phyloP scores from a whole-genome alignment of 2,113 vertebrate genomes.

The Petrocephalus zakoni region DNA sequence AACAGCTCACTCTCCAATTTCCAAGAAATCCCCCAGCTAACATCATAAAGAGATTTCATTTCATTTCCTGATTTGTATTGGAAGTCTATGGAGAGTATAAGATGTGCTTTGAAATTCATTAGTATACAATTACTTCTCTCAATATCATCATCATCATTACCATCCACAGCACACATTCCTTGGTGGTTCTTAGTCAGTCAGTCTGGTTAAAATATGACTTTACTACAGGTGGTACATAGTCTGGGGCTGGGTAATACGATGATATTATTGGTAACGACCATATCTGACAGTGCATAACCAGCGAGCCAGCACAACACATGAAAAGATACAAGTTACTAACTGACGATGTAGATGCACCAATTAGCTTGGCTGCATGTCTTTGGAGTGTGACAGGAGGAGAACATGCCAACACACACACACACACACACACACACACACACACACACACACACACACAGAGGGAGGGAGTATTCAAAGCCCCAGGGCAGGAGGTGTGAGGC shows the following conservation, averaged over 20 bases:
- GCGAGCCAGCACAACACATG: background rate
- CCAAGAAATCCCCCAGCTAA: background rate
- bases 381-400: background rate
- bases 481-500: background rate
- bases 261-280: background rate
- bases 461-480: background rate
- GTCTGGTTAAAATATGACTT: background rate
- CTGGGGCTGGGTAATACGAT: background rate
- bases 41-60: conserved; percentile 3
- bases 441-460: background rate
- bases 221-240: background rate
- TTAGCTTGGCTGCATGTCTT: background rate
- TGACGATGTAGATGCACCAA: background rate
- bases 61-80: background rate
- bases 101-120: background rate
- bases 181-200: background rate
- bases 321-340: background rate
- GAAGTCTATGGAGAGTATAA: background rate
- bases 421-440: background rate
- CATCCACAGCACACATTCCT: too few relatives aligned
- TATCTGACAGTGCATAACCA: background rate
- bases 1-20: background rate
- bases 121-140: background rate
- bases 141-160: too few relatives aligned
- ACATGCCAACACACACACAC: background rate